Evolutionary conservation across 2,113 vertebrate species (phyloP), one percentile per base, ranked within the genome.

Genomic region (Clarias gariepinus): DNA sequence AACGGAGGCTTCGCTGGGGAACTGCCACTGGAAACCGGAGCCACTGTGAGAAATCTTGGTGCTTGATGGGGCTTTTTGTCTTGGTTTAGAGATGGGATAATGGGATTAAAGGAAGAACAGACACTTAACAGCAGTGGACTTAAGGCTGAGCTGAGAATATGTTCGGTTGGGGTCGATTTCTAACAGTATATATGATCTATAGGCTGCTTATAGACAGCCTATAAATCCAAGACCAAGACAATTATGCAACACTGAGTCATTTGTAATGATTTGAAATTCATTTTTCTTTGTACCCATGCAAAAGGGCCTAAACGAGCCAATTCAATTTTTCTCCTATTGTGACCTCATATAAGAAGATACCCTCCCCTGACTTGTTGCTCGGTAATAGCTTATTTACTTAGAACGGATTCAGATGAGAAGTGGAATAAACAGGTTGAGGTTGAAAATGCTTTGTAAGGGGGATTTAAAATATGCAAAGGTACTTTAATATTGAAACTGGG

Each of bases 21-120:
- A 61, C 33, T 81, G 30, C 78, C 57, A 81, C 78, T 81, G 57
- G 78, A 81, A 61, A 81, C 30, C 78, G 41, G 30, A 61, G 57
- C 78, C 33, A 61, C 57, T 61, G 30, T 81, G 19, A 81, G 30
- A 61, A 81, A 81, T 36, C 5, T 2, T 81, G 57, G 19, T 61
- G 19, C 30, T 60, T 60, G 53, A 55, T 79, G 57, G 57, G 57
- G 25, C 30, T 6, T 81, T 81, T 15, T 21, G 25, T 61, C 33
- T 12, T 23, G 23, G 33, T 33, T 33, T 18, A 79, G 77, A 79
- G 53, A 79, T 77, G 25, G n/a, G n/a, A n/a, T n/a, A 53, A 53
- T 11, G n/a, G 25, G 21, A 53, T 10, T 53, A 53, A 11, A 52
- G 12, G 12, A 77, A 53, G 1, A 3, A 2, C 41, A 52, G 73